Percentiles rank a stretch among this genome's conserved stretches.
These are phyloP conservation scores for Miltochrista miniata DNA, from an alignment of 2,888 invertebrate species.

Conservation along the genomic window DNA sequence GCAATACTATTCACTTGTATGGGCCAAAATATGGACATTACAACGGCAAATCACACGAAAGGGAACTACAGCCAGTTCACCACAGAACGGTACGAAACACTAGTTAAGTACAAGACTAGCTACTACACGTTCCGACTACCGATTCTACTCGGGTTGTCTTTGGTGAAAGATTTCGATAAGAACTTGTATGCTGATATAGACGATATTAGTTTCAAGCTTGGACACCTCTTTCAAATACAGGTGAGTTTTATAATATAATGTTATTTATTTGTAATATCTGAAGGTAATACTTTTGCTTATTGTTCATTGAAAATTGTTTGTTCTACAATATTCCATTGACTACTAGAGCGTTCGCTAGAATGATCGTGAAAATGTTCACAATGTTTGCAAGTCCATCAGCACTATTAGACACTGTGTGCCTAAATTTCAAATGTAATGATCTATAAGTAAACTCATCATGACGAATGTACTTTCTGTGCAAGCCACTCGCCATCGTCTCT, in stretches of 20 bases:
- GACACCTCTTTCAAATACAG: constrained; percentile 96
- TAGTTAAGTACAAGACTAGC: constrained; percentile 94
- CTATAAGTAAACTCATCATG: no score
- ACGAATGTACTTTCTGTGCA: no score
- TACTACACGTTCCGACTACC: constrained; percentile 96
- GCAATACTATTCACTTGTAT: constrained; percentile 85
- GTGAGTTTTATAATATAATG: constrained; percentile 60
- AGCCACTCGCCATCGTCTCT: no score
- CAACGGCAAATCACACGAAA: constrained; percentile 77
- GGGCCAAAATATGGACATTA: constrained; percentile 91
- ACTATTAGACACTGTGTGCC: no score
- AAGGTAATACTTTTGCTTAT: no score
- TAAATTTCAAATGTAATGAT: no score
- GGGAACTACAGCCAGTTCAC: constrained; percentile 84
- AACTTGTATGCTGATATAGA: constrained; percentile 89
- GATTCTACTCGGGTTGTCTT: constrained; percentile 91
- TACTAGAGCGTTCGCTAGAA: no score
- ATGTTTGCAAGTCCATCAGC: no score
- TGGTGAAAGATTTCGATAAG: constrained; percentile 87
- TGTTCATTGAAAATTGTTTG: no score
- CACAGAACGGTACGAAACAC: constrained; percentile 91
- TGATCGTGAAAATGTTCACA: no score
- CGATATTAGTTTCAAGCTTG: constrained; percentile 93
- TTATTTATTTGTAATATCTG: no score
- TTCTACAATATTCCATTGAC: no score